These are phyloP conservation scores for Drosophila pallidifrons DNA, from an alignment of 1,140 invertebrate species.

Conservation along the genomic window DNA sequence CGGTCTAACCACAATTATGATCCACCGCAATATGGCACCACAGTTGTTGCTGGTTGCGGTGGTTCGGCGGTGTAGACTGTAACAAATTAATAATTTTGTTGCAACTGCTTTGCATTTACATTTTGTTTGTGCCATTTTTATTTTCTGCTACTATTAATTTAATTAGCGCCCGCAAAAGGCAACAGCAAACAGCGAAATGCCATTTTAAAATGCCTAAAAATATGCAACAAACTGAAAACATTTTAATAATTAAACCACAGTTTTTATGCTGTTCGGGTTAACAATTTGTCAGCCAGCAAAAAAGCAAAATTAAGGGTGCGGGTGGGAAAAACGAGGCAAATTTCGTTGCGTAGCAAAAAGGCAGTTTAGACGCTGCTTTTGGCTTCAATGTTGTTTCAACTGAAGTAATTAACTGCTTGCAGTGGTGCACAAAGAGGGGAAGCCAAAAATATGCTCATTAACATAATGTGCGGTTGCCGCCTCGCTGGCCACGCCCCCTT, in stretches of 20 bases:
- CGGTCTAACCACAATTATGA: constrained; percentile 67
- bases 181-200: constrained; percentile 32
- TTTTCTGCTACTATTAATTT: constrained; percentile 61
- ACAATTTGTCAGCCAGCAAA: constrained; percentile 56
- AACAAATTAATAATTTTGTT: neutral
- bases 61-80: neutral
- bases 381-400: constrained; percentile 14
- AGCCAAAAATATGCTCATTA: constrained; percentile 71
- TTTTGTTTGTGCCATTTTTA: constrained; percentile 7
- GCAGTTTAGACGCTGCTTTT: constrained; percentile 14
- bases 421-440: constrained; percentile 27
- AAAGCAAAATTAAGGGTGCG: neutral
- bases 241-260: constrained; percentile 80
- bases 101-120: neutral
- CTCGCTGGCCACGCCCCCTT: constrained; percentile 27
- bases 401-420: constrained; percentile 51
- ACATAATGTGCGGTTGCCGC: constrained; percentile 74
- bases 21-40: constrained; percentile 17
- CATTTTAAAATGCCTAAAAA: constrained; percentile 61
- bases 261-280: constrained; percentile 44
- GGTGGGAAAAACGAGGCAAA: constrained; percentile 10
- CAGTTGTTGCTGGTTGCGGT: constrained; percentile 11
- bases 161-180: constrained; percentile 57
- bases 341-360: constrained; percentile 24
- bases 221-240: constrained; percentile 70